Conservation (phyloP, 1,140 invertebrate species). For the Dinoponera quadriceps region DNA sequence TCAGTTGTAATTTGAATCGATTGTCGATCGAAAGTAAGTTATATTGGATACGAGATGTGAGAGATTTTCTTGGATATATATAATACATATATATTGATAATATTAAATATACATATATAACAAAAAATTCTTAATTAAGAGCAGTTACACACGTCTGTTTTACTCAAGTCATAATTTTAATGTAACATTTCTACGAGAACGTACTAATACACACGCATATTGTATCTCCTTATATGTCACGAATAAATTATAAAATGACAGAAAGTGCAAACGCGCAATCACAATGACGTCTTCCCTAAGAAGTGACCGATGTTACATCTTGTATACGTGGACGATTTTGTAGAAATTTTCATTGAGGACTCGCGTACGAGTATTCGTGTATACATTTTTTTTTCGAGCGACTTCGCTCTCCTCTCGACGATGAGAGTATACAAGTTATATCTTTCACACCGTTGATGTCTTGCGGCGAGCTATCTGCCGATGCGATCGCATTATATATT, state of each 20-base stretch:
- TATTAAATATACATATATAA: slow-evolving; percentile 11
- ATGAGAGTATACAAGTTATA: slow-evolving; percentile 55
- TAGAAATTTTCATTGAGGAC: slow-evolving; percentile 28
- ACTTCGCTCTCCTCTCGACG: slow-evolving; percentile 58
- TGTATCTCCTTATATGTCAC: not conserved
- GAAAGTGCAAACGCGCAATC: not conserved
- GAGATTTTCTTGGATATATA: not conserved
- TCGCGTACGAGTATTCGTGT: slow-evolving; percentile 46
- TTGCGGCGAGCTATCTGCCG: slow-evolving; percentile 53
- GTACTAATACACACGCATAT: not conserved
- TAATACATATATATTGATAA: not conserved
- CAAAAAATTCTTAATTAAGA: slow-evolving; percentile 1
- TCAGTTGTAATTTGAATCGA: slow-evolving; percentile 19
- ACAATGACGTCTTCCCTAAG: slow-evolving; percentile 15
- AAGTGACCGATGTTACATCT: slow-evolving; percentile 25
- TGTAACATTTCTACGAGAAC: not conserved
- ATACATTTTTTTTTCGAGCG: slow-evolving; percentile 51
- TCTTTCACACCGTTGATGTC: slow-evolving; percentile 58
- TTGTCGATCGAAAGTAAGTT: slow-evolving; percentile 5
- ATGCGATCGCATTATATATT: slow-evolving; percentile 65
- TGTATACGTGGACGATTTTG: slow-evolving; percentile 6
- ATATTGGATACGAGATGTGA: not conserved
- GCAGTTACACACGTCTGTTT: not conserved
- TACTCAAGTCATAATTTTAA: slow-evolving; percentile 1
- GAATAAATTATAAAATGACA: slow-evolving; percentile 21